Conservation (phyloP, 1,140 invertebrate genomes). For the Muscidifurax raptorellus region DNA sequence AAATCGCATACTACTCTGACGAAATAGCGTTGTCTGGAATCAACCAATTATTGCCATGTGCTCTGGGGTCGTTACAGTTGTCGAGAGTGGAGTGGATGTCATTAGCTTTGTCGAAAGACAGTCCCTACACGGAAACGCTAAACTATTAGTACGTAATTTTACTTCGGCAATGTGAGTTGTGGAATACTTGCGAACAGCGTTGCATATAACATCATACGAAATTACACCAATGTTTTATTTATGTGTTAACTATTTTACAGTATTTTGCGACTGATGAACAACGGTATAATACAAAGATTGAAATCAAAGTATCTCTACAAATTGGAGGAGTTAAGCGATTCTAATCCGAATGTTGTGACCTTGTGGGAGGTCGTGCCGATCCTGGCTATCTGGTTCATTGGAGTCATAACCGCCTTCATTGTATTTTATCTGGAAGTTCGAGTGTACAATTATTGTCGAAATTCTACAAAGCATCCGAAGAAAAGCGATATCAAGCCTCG, state of each 20-base stretch:
- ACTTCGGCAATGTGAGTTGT: not conserved
- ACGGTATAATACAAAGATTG: not conserved
- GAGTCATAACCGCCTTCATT: not conserved
- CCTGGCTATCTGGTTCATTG: not conserved
- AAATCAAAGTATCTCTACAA: not conserved
- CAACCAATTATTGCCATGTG: not conserved
- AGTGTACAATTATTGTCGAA: not conserved
- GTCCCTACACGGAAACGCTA: not conserved
- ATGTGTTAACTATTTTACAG: not conserved
- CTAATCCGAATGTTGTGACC: not conserved
- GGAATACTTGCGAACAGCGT: too few species aligned
- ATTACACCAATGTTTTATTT: too few species aligned
- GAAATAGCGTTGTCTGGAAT: not conserved
- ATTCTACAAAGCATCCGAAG: too few species aligned
- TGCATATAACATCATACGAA: too few species aligned
- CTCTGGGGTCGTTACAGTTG: not conserved
- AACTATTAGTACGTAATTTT: not conserved
- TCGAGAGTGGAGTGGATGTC: not conserved
- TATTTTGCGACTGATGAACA: not conserved
- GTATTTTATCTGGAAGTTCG: not conserved
- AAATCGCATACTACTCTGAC: not conserved
- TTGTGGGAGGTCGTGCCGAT: not conserved
- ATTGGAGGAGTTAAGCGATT: not conserved
- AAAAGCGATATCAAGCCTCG: too few species aligned
- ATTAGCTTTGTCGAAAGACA: not conserved